Conservation (phyloP, 1,140 invertebrate genomes). For the Eueides isabella region DNA sequence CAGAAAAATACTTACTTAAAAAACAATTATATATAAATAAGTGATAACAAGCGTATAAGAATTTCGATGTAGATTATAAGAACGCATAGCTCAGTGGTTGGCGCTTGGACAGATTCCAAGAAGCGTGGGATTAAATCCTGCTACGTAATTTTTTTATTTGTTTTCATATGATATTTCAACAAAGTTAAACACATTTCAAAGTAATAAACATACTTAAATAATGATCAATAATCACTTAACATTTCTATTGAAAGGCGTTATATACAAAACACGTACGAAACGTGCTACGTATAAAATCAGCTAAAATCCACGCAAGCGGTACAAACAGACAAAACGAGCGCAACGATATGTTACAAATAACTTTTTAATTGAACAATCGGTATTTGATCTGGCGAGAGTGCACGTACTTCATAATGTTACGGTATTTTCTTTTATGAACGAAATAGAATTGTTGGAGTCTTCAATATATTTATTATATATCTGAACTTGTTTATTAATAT, state of each 20-base stretch:
- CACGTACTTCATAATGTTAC: not conserved
- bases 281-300: not conserved
- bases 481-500: not conserved
- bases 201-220: not conserved
- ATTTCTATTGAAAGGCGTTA: not conserved
- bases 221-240: not conserved
- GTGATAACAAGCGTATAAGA: no score
- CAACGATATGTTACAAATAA: constrained; percentile 5
- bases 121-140: no score
- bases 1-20: no score
- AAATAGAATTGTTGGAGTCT: not conserved
- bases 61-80: no score
- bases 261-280: not conserved
- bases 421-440: not conserved
- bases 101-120: no score
- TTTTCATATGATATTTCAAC: no score
- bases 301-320: not conserved
- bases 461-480: not conserved
- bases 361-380: constrained; percentile 12
- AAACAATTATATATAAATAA: no score
- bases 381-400: constrained; percentile 4
- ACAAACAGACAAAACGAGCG: not conserved
- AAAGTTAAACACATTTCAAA: no score
- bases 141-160: no score
- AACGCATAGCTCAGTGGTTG: no score